A percentile compares a stretch with the other conserved stretches of the same genome.
These are phyloP conservation scores for Spisula subtruncata DNA, from an alignment of 2,888 invertebrate genomes.

Conservation along the genomic window DNA sequence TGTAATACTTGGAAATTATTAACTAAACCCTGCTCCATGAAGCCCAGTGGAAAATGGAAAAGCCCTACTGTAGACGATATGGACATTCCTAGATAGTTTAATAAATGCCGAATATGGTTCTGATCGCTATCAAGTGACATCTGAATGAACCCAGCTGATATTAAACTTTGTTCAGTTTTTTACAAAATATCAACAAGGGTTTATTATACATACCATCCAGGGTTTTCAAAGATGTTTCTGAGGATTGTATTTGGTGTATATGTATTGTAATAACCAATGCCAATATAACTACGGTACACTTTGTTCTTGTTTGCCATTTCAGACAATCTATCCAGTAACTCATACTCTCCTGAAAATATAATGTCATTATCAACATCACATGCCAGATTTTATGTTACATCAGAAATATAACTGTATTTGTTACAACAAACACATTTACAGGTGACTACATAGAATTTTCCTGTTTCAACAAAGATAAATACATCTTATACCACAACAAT, in stretches of 20 bases:
- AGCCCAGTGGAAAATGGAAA: no score
- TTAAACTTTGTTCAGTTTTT: neutral
- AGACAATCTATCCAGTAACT: constrained; percentile 90
- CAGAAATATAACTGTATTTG: neutral
- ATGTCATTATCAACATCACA: neutral
- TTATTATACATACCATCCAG: constrained; percentile 93
- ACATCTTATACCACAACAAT: neutral
- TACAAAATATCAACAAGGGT: neutral
- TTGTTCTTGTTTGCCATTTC: constrained; percentile 92
- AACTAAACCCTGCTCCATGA: no score
- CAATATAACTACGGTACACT: constrained; percentile 98
- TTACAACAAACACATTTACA: neutral
- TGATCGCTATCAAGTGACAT: no score
- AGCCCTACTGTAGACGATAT: no score
- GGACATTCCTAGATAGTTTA: no score
- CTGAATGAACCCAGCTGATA: no score
- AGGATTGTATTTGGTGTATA: constrained; percentile 98
- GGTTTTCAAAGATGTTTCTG: constrained; percentile 99
- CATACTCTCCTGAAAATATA: constrained; percentile 93
- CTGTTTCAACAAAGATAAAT: neutral
- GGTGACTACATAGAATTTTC: neutral
- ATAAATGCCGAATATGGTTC: no score
- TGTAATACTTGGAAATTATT: no score
- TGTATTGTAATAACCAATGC: constrained; percentile 99
- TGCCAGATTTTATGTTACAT: neutral